These are phyloP conservation scores for Anarhynchus alexandrinus DNA, from an alignment of 2,113 vertebrate genomes.

Conservation along the genomic window DNA sequence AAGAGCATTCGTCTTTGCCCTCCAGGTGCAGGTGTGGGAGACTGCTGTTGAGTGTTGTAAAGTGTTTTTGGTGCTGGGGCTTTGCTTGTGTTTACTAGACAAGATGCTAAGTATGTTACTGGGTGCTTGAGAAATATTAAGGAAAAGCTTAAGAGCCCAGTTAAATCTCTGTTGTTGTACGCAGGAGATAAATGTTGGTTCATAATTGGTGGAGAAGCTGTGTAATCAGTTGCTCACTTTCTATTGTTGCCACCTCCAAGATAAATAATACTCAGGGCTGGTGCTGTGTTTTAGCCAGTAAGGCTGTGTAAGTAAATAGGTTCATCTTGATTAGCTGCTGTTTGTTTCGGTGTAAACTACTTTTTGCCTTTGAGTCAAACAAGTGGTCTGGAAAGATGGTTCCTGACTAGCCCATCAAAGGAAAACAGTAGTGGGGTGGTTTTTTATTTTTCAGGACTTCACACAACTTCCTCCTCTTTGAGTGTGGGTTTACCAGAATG, in stretches of 20 bases:
- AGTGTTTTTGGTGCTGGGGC: background rate
- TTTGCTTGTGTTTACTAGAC: background rate
- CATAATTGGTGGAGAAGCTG: background rate
- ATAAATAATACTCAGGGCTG: background rate
- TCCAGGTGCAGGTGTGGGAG: slow-evolving; percentile 43
- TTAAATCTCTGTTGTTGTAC: background rate
- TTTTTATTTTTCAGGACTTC: slow-evolving; percentile 1
- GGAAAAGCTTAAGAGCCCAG: background rate
- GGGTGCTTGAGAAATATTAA: background rate
- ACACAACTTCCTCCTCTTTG: slow-evolving; percentile 9
- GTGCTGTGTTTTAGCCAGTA: background rate
- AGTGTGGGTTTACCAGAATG: slow-evolving; percentile 3
- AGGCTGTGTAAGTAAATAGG: background rate
- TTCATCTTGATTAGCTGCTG: slow-evolving; percentile 26
- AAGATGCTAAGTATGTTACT: background rate
- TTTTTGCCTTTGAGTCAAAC: slow-evolving; percentile 29
- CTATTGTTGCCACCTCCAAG: slow-evolving; percentile 13
- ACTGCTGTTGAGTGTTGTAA: background rate
- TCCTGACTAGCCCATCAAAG: slow-evolving; percentile 6
- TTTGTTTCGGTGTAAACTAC: background rate
- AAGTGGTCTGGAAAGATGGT: background rate
- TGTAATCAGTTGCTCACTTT: background rate
- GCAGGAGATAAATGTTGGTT: background rate
- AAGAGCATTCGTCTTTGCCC: background rate
- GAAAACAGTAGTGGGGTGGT: background rate